Base-by-base conservation (phyloP, 2,113 vertebrate species). In the Brachyistius frenatus region DNA sequence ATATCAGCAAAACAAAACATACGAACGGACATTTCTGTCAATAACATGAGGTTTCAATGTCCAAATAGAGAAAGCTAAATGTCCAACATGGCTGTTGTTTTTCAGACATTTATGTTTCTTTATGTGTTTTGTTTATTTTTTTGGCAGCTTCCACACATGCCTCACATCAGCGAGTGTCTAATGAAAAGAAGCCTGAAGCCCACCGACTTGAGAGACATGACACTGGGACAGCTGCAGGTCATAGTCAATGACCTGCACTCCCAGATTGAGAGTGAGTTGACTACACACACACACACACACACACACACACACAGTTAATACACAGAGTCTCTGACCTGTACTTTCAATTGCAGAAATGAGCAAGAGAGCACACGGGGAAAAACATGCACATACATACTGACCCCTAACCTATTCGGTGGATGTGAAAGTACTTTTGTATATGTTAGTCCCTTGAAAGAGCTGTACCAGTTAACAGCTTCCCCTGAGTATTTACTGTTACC, bases 171-270 rank as follows among this genome's bases (percentile, higher is more conserved):
- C 13, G 98, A 99, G 90, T 99, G 97, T 94, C 93, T 99, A 90
- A 99, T 99, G 98, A 99, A 99, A 86, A 96, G 98, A 78, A 99
- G 96, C 76, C 88, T 99, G 78, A 99, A 99, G 86, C 97, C 97
- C 76, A 92, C 97, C 2, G 98, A 99, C 89, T 88, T 99, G 84
- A 94, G 98, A 91, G 98, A 97, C 88, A 99, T 99, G 98, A 99
- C 97, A 2, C 89, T 98, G 1, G 98, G 98, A 66, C 98, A 99
- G 92, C 96, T 99, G 8, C 97, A 99, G 85, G 98, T 99, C 90
- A 99, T 99, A 63, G 98, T 99, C 91, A 99, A 99, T 5, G 98
- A 99, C 88, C 96, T 99, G 55, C 98, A 99, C 92, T 99, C 98
- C 81, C 98, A 99, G 93, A 99, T 99, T 67, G 98, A 99, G 88